A percentile compares a stretch with the other conserved stretches of the same genome.
phyloP scores from a whole-genome alignment of 2,797 vertebrate species.

The Sphenopsis melanotis region DNA sequence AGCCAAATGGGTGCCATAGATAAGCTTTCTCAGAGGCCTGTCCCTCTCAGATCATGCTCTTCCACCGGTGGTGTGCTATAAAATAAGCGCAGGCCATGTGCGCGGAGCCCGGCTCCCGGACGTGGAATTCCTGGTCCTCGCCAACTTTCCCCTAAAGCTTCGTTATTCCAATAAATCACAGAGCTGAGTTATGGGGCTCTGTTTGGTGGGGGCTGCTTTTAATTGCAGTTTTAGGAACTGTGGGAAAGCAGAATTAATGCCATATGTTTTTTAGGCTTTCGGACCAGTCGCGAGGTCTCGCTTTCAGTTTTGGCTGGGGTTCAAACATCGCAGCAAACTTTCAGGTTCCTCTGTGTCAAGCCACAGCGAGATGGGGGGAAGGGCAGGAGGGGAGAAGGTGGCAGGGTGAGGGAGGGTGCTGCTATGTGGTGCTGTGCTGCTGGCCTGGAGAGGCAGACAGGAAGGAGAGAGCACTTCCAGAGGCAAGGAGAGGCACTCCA shows the following conservation, averaged over 20 bases:
- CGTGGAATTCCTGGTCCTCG: slow-evolving; percentile 7
- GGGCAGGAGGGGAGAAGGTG: neutral
- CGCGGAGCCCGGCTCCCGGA: neutral
- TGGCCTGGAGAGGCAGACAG: neutral
- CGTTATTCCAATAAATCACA: slow-evolving; percentile 47
- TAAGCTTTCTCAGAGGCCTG: slow-evolving; percentile 14
- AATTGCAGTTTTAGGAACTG: slow-evolving; percentile 69
- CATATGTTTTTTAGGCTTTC: slow-evolving; percentile 62
- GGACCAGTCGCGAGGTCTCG: slow-evolving; percentile 16
- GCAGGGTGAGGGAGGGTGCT: slow-evolving; percentile 1
- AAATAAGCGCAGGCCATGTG: neutral
- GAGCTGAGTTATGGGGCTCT: slow-evolving; percentile 57
- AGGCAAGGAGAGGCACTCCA: neutral
- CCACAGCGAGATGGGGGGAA: neutral
- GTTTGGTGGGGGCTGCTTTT: slow-evolving; percentile 61
- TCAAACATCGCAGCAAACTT: slow-evolving; percentile 48
- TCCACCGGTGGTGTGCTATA: neutral
- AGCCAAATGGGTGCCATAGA: slow-evolving; percentile 28
- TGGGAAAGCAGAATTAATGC: slow-evolving; percentile 67
- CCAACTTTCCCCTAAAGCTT: slow-evolving; percentile 58
- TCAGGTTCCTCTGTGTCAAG: slow-evolving; percentile 58
- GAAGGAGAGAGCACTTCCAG: neutral
- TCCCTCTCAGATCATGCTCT: neutral
- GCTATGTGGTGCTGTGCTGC: neutral
- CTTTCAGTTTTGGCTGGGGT: slow-evolving; percentile 50